Percentiles rank a stretch among this genome's conserved stretches.
phyloP scores from a whole-genome alignment of 2,113 vertebrate species.

The Pelodiscus sinensis region DNA sequence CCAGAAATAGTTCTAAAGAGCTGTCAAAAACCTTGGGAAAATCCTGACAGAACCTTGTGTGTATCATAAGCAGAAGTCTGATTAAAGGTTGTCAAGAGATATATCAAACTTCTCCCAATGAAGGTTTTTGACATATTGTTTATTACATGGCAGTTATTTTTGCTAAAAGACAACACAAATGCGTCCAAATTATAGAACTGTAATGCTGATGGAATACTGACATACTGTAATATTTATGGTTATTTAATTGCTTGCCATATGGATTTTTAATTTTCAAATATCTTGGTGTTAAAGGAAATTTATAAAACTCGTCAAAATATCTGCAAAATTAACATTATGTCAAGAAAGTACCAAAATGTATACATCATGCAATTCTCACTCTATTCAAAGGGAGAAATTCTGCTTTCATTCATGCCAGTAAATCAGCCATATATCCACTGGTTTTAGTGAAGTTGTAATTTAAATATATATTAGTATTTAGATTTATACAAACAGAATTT shows the following conservation, averaged over 20 bases:
- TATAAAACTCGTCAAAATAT: slow-evolving; percentile 23
- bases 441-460: neutral
- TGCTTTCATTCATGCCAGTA: neutral
- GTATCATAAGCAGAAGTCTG: neutral
- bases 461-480: neutral
- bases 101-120: neutral
- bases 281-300: neutral
- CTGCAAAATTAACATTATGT: neutral
- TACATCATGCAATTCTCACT: neutral
- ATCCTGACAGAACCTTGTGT: neutral
- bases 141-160: neutral
- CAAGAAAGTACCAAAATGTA: neutral
- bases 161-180: neutral
- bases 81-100: slow-evolving; percentile 31
- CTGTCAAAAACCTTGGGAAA: slow-evolving; percentile 27
- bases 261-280: neutral
- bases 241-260: neutral
- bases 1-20: neutral
- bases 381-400: neutral
- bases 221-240: neutral
- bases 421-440: neutral
- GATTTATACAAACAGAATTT: neutral
- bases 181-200: neutral
- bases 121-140: slow-evolving; percentile 15
- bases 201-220: neutral